Base-by-base conservation (phyloP, 2,888 invertebrate species). In the Chrysotoxum bicinctum region DNA sequence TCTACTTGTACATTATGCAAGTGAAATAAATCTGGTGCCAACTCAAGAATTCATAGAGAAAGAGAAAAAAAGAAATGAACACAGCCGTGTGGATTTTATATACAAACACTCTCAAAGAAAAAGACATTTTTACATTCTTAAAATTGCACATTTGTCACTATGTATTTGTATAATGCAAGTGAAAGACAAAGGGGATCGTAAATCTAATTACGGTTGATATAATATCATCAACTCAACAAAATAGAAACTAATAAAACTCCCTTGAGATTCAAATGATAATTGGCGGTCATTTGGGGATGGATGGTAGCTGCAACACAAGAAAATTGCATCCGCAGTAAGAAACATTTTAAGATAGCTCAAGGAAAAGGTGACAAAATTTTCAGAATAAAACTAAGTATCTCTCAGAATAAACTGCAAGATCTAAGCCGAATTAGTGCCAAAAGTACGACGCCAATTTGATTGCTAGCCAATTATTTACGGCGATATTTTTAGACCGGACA, bases 391-490 rank as follows among this genome's bases (percentile, higher is more conserved):
- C 35, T 23, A 56, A 60, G 43, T 35, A 62, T 43, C n/a, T 52
- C 76, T 64, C n/a, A 68, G 77, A 81, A 85, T 85, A 85, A 64
- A 72, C 58, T 70, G 60, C 64, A 60, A 74, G 56, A 54, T 19
- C 69, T 73, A 50, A 73, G 58, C 30, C 73, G 56, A 77, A 81
- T 73, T 80, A 81, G 77, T 81, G 85, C 85, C 80, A 85, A 81
- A 85, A 85, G 80, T 76, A 70, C 72, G 72, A 79, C 75, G 81
- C 75, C 81, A 87, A 88, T 80, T 88, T 88, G 88, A 88, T 80
- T 78, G 64, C 80, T 68, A 78, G 88, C 88, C 88, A 88, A 88
- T 87, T 85, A 87, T 83, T 87, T 73, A 72, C 62, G 35, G 37
- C 16, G 19, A 3, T 86, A 82, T 86, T 78, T 86, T 69, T 85